A percentile compares a stretch with the other conserved stretches of the same genome.
Conservation (phyloP, 2,888 invertebrate genomes). For the Gnatocerus cornutus region DNA sequence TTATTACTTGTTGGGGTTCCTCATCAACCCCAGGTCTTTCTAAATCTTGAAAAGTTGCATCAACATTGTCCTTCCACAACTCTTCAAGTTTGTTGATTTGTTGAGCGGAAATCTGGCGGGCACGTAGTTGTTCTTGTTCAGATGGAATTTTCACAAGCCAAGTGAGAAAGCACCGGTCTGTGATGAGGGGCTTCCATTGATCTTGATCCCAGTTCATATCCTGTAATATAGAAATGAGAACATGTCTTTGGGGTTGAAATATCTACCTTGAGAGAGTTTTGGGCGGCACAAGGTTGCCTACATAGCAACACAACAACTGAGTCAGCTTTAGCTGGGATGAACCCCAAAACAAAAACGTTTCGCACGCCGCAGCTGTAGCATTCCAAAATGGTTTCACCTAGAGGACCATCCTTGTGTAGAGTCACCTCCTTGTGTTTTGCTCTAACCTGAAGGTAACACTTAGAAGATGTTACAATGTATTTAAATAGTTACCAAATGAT, state of each 20-base stretch:
- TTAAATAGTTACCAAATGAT: slow-evolving; percentile 85
- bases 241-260: neutral
- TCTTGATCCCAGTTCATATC: slow-evolving; percentile 99
- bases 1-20: slow-evolving; percentile 94
- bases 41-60: slow-evolving; percentile 97
- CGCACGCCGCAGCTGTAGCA: slow-evolving; percentile 99
- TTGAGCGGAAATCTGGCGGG: slow-evolving; percentile 96
- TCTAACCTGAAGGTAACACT: slow-evolving; percentile 71
- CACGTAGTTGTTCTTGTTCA: slow-evolving; percentile 95
- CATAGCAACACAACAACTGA: slow-evolving; percentile 98
- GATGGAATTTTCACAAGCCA: slow-evolving; percentile 99
- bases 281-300: slow-evolving; percentile 98
- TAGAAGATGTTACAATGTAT: slow-evolving; percentile 1
- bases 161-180: slow-evolving; percentile 95
- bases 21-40: slow-evolving; percentile 99
- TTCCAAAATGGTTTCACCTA: slow-evolving; percentile 97
- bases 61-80: slow-evolving; percentile 98
- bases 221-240: slow-evolving; percentile 59
- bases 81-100: slow-evolving; percentile 99
- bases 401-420: slow-evolving; percentile 95
- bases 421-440: slow-evolving; percentile 99
- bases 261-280: slow-evolving; percentile 89
- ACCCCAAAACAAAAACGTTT: slow-evolving; percentile 98
- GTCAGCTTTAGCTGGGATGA: slow-evolving; percentile 99
- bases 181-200: slow-evolving; percentile 98